These are phyloP conservation scores for Montipora sp. DNA, from an alignment of 64 coral and sea anemone genomes.

Conservation along the genomic window DNA sequence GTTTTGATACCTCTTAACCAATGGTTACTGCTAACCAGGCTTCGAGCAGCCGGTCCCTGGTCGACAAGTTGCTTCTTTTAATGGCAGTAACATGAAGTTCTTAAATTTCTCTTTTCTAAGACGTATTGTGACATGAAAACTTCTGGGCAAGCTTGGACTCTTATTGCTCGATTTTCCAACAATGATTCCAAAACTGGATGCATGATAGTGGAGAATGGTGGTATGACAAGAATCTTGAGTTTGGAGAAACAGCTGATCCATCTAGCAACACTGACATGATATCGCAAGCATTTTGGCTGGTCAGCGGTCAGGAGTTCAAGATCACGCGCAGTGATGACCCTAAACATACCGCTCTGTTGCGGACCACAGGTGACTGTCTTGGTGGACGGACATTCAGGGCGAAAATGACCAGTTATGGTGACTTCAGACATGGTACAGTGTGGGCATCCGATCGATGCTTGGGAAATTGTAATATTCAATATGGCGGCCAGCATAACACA, in stretches of 20 bases:
- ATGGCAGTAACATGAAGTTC: too few relatives aligned
- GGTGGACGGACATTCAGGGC: conserved; percentile 21
- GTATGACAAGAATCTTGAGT: background rate
- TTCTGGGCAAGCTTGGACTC: background rate
- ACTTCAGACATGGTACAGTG: background rate
- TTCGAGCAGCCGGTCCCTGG: too few relatives aligned
- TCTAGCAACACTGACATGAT: conserved; percentile 51
- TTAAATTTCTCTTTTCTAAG: background rate
- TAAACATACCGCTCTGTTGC: background rate
- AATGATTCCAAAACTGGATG: conserved; percentile 10
- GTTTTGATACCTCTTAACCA: too few relatives aligned
- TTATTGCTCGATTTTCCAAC: conserved; percentile 51
- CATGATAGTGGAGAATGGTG: background rate
- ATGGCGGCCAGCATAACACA: background rate
- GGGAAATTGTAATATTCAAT: conserved; percentile 15
- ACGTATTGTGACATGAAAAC: background rate
- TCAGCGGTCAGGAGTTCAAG: conserved; percentile 47
- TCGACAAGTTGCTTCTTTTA: too few relatives aligned
- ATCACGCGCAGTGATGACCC: conserved; percentile 58
- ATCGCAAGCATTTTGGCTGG: conserved; percentile 27
- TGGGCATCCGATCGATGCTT: background rate
- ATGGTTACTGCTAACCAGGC: too few relatives aligned
- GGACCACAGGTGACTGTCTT: conserved; percentile 1
- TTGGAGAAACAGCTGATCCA: background rate
- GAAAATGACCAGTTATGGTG: conserved; percentile 29